Evolutionary conservation across 2,888 invertebrate genomes (phyloP).

Genomic region (Sarcophaga rosellei): DNA sequence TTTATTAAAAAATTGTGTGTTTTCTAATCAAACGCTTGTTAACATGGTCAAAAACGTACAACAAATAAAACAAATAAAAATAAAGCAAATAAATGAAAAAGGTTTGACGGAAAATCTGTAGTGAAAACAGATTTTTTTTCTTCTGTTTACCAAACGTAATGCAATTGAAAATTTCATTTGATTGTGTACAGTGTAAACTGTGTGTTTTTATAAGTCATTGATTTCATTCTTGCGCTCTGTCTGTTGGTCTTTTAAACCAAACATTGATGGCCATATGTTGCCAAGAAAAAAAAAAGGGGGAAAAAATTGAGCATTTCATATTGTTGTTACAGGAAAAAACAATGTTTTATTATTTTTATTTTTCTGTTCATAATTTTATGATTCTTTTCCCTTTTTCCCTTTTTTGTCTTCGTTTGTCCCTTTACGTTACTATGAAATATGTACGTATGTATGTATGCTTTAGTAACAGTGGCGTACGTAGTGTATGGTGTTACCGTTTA

Average conservation of each 20-base stretch:
- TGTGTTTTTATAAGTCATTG: slow-evolving; percentile 38
- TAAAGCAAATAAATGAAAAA: no score
- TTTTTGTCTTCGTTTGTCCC: slow-evolving; percentile 14
- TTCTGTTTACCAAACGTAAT: no score
- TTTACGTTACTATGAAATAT: slow-evolving; percentile 1
- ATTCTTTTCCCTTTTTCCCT: slow-evolving; percentile 47
- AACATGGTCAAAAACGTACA: no score
- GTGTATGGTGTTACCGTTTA: not conserved
- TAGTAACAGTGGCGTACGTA: slow-evolving; percentile 42
- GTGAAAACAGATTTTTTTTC: no score
- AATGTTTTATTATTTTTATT: slow-evolving; percentile 17
- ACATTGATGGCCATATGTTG: slow-evolving; percentile 58
- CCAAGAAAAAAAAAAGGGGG: slow-evolving; percentile 47
- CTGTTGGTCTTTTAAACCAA: not conserved
- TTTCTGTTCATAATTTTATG: slow-evolving; percentile 59
- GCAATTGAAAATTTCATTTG: no score
- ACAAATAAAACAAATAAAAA: no score
- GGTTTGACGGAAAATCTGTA: no score
- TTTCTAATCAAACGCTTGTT: no score
- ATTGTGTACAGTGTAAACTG: no score
- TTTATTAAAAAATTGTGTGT: no score
- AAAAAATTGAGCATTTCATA: not conserved
- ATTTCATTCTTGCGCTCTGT: slow-evolving; percentile 16
- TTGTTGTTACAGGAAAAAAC: slow-evolving; percentile 58
- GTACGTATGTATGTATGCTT: no score